Evolutionary conservation across 2,113 vertebrate species (phyloP).

Genomic region (Burhinus bistriatus): DNA sequence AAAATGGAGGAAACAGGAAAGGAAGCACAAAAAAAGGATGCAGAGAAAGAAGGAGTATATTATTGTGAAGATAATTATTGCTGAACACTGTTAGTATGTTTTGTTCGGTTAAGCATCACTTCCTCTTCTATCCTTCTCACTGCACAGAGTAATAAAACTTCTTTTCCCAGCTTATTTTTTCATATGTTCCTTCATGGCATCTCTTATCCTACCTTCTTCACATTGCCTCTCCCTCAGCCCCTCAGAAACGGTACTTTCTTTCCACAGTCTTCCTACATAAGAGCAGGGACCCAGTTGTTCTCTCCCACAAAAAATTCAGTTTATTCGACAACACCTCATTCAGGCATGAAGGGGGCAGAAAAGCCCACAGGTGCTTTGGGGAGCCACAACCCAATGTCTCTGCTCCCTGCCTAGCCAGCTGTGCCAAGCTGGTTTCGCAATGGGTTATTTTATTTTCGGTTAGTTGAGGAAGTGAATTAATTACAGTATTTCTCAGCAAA

Average conservation of each 20-base stretch:
- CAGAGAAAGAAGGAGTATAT: background rate
- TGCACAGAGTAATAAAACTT: background rate
- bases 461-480: background rate
- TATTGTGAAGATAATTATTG: background rate
- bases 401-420: background rate
- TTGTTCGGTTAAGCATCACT: background rate
- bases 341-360: background rate
- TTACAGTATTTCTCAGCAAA: background rate
- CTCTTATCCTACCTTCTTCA: background rate
- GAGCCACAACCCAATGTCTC: background rate
- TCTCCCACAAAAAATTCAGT: background rate
- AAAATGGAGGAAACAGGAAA: background rate
- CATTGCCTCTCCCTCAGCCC: background rate
- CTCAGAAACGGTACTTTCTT: background rate
- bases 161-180: background rate
- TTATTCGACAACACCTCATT: background rate
- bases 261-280: background rate
- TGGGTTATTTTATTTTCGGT: background rate
- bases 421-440: background rate
- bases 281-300: background rate
- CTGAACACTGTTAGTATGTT: background rate
- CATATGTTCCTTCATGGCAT: background rate
- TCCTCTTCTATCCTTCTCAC: background rate
- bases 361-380: background rate
- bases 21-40: background rate